Base-by-base conservation (phyloP, 2,888 invertebrate species). In the Epistrophe grossulariae region DNA sequence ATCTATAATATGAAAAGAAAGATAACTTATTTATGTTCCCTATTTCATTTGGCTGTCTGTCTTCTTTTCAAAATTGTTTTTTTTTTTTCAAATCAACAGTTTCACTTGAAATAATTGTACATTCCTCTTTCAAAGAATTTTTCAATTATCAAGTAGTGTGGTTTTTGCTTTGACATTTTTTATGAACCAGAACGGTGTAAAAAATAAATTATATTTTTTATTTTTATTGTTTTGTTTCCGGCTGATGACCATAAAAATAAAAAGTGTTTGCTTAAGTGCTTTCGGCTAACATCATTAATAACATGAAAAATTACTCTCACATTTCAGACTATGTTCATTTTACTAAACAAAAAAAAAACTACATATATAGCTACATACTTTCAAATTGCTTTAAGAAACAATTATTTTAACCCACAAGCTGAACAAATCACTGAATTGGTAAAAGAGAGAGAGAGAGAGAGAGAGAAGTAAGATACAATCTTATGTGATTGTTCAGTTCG, bases 251-350 rank as follows among this genome's bases (percentile, higher is more conserved):
- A 48, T 15, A 48, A 15, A 68, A 40, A n/a, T n/a, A 70, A 70
- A 52, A 11, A 24, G 24, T 52, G 13, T 52, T 70, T 28, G 38
- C 55, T 40, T n/a, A 70, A 70, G 70, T 70, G 52, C 35, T 70
- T 40, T 55, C n/a, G 35, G 24, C 35, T 28, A 55, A n/a, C 40
- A 70, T 70, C 52, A 55, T 70, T 70, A 70, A 55, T 40, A 55
- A 55, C 55, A 55, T 6, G 40, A 70, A 24, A 70, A 55, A 52
- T 19, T 35, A 55, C n/a, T 70, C 52, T 50, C 24, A 19, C 38
- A 55, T 48, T 24, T 55, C 40, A 24, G 15, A 55, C 40, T 50
- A 0, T 66, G 28, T 43, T 28, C 8, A 62, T n/a, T 35, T 31
- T 17, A 35, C 17, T 19, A 6, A 0, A 40, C 3, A 70, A 70